Percentiles rank a stretch among this genome's conserved stretches.
Conservation (phyloP, 2,113 vertebrate genomes). For the Chloroceryle aenea region DNA sequence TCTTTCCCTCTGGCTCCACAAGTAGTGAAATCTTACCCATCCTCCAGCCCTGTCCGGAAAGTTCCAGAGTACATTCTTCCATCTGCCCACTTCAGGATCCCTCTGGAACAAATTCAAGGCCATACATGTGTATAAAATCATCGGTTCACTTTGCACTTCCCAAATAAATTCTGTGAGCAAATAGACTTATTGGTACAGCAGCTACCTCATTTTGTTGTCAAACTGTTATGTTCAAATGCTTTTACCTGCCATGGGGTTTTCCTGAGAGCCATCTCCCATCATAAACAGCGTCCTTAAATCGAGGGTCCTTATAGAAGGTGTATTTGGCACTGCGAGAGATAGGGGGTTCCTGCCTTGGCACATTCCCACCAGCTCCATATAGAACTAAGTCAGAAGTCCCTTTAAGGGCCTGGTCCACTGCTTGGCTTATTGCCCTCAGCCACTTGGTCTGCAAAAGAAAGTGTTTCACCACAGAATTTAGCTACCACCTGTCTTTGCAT, state of each 20-base stretch:
- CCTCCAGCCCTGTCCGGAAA: constrained; percentile 94
- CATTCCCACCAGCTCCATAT: constrained; percentile 55
- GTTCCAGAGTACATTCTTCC: constrained; percentile 90
- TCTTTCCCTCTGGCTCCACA: background rate
- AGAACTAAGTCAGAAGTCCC: constrained; percentile 74
- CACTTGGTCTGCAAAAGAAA: constrained; percentile 87
- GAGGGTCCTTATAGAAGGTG: constrained; percentile 94
- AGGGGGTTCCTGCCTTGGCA: constrained; percentile 87
- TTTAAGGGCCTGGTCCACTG: constrained; percentile 90
- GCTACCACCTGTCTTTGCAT: background rate
- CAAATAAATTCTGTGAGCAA: background rate
- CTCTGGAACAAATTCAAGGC: constrained; percentile 76
- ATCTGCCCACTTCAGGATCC: constrained; percentile 91
- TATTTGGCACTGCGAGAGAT: constrained; percentile 91
- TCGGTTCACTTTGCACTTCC: background rate
- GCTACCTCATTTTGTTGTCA: background rate
- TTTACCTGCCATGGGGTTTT: constrained; percentile 93
- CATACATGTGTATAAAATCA: background rate
- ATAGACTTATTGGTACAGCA: background rate
- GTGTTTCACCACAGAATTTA: background rate
- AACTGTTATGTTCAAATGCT: background rate
- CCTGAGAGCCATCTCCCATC: constrained; percentile 91
- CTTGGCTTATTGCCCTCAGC: constrained; percentile 93
- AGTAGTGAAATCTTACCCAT: constrained; percentile 82
- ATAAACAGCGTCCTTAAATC: constrained; percentile 91